phyloP scores from a whole-genome alignment of 2,797 vertebrate species.

The Threskiornis aethiopicus region DNA sequence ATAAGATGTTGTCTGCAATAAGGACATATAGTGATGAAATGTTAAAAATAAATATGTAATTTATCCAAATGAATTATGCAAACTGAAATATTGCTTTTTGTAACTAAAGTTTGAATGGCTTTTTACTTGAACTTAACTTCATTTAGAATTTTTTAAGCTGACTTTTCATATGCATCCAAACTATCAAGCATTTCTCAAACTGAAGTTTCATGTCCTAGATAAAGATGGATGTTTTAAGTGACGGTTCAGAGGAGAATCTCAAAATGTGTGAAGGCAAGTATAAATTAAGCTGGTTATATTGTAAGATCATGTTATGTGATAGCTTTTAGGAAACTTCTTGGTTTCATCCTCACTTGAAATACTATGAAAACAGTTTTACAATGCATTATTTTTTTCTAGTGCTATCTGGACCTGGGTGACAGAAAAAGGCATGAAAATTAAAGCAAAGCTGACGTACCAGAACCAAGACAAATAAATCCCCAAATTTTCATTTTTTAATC shows the following conservation, averaged over 20 bases:
- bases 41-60: neutral
- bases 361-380: neutral
- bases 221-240: neutral
- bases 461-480: constrained; percentile 10
- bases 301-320: neutral
- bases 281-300: neutral
- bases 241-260: neutral
- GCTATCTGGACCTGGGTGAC: neutral
- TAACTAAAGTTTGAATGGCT: neutral
- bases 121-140: neutral
- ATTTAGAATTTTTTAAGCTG: neutral
- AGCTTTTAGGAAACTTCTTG: neutral
- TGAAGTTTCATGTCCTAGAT: neutral
- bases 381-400: neutral
- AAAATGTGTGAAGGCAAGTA: neutral
- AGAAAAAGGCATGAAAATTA: neutral
- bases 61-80: neutral
- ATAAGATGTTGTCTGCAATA: neutral
- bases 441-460: neutral
- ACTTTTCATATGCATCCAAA: neutral
- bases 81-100: neutral
- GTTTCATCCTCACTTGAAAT: neutral
- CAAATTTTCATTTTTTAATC: neutral
- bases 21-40: neutral
- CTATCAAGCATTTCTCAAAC: neutral